phyloP scores from a whole-genome alignment of 2,113 vertebrate genomes.

The Caloenas nicobarica region DNA sequence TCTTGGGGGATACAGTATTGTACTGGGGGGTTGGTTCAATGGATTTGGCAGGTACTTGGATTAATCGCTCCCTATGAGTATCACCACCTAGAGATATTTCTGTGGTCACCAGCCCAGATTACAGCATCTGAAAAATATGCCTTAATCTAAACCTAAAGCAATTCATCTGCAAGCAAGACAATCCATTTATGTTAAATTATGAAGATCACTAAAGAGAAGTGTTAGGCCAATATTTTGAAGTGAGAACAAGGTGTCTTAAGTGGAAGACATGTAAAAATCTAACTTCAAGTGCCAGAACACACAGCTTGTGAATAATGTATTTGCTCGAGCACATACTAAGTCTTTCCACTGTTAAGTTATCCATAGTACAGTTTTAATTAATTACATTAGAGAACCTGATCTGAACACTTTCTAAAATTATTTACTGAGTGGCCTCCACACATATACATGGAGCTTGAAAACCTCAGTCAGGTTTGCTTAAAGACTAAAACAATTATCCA shows the following conservation, averaged over 20 bases:
- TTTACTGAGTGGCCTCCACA: neutral
- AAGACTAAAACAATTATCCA: neutral
- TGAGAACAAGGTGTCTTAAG: slow-evolving; percentile 31
- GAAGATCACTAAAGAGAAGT: slow-evolving; percentile 6
- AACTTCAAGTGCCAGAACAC: slow-evolving; percentile 27
- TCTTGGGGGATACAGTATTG: neutral
- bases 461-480: neutral
- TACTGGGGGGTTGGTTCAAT: neutral
- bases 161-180: slow-evolving; percentile 8
- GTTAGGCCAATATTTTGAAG: slow-evolving; percentile 39
- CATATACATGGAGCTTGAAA: neutral
- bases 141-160: slow-evolving; percentile 16
- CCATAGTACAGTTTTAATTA: neutral
- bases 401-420: neutral
- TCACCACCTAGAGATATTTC: neutral
- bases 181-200: neutral
- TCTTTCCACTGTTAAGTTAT: neutral
- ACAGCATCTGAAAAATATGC: neutral
- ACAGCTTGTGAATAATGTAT: neutral
- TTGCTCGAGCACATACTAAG: neutral
- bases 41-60: accelerated
- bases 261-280: slow-evolving; percentile 40
- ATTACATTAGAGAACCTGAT: neutral
- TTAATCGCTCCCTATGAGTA: neutral
- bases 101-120: neutral